A percentile compares a stretch with the other conserved stretches of the same genome.
Evolutionary conservation across 2,113 vertebrate genomes (phyloP).

Genomic region (Gorsachius goisagi): DNA sequence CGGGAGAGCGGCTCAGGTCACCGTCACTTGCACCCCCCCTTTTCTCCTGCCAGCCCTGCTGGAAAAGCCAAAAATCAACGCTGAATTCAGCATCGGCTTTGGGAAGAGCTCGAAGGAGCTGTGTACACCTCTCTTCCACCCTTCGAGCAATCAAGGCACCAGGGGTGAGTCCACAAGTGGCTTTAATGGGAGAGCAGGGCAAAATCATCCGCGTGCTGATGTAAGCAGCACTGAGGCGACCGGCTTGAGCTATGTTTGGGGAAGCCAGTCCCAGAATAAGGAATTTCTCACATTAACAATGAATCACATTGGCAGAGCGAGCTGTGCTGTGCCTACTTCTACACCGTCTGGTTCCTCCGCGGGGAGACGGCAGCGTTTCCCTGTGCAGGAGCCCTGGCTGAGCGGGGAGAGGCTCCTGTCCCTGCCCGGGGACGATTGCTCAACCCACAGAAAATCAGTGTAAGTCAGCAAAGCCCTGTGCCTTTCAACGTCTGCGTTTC

Average conservation of each 20-base stretch:
- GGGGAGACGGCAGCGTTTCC: not conserved
- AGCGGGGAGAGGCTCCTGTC: not conserved
- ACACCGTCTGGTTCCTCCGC: fast-evolving
- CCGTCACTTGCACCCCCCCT: fast-evolving
- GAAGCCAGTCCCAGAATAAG: not conserved
- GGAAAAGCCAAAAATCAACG: not conserved
- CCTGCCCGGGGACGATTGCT: not conserved
- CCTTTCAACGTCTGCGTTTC: not conserved
- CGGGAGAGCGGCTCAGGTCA: fast-evolving
- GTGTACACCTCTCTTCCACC: fast-evolving
- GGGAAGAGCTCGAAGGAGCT: not conserved
- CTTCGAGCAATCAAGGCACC: fast-evolving
- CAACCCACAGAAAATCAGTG: not conserved
- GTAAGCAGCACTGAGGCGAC: not conserved
- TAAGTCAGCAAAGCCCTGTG: not conserved
- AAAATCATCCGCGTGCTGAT: fast-evolving
- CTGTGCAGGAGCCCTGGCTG: not conserved
- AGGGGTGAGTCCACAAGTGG: not conserved
- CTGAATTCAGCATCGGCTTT: not conserved
- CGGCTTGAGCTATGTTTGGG: not conserved
- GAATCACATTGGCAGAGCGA: not conserved
- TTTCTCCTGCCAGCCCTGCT: not conserved
- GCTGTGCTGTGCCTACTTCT: not conserved
- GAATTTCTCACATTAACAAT: not conserved
- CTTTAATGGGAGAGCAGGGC: not conserved